A percentile compares a stretch with the other conserved stretches of the same genome.
These are phyloP conservation scores for Tetragnatha versicolor DNA, from an alignment of 1,140 invertebrate species.

Conservation along the genomic window DNA sequence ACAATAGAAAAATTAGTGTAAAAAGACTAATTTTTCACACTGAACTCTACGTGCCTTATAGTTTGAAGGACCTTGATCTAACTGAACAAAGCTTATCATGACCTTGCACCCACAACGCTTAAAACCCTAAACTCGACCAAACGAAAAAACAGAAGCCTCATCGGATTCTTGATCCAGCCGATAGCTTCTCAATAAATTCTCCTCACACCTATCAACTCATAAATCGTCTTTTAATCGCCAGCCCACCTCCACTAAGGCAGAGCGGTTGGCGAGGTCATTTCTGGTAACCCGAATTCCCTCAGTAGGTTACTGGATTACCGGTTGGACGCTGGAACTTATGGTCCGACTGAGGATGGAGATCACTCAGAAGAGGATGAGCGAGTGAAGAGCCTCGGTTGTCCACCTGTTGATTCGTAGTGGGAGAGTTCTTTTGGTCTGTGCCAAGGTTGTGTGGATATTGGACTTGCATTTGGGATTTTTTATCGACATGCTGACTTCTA, in stretches of 20 bases:
- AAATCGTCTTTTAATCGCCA: not conserved
- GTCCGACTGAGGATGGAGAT: no score
- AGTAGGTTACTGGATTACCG: constrained; percentile 44
- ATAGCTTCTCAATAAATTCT: not conserved
- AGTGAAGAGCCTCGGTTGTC: no score
- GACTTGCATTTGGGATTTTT: not conserved
- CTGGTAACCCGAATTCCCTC: constrained; percentile 36
- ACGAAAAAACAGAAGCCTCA: no score
- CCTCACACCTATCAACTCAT: not conserved
- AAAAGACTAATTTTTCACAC: no score
- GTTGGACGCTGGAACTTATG: no score
- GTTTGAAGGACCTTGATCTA: no score
- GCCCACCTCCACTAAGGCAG: not conserved
- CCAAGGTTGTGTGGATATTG: not conserved
- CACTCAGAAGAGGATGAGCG: not conserved
- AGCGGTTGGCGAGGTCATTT: constrained; percentile 22
- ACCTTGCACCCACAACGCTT: no score
- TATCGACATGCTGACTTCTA: not conserved
- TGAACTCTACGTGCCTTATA: no score
- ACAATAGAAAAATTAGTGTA: no score
- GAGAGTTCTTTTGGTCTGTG: not conserved
- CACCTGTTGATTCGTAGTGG: not conserved
- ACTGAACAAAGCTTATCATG: no score
- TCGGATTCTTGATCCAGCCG: not conserved
- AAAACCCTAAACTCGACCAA: no score